These are phyloP conservation scores for Sceliomorpha sp. DNA, from an alignment of 2,888 invertebrate genomes.

Conservation along the genomic window DNA sequence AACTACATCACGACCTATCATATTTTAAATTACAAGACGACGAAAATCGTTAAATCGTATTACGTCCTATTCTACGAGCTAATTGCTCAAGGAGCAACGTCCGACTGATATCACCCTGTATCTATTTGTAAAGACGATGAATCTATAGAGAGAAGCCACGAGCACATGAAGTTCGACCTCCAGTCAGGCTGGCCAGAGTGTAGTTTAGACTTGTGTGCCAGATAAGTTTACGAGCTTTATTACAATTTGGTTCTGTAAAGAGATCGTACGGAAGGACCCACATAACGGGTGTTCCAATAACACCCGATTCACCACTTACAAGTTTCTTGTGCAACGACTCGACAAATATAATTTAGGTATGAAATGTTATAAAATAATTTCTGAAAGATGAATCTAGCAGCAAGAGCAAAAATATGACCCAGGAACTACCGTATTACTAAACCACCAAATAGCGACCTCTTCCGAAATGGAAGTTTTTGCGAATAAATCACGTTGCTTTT, in stretches of 20 bases:
- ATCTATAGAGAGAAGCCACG: conserved; percentile 8
- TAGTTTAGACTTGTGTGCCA: conserved; percentile 5
- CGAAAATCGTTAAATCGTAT: conserved; percentile 4
- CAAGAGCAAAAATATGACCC: no score
- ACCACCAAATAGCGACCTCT: conserved; percentile 16
- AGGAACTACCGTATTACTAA: no score
- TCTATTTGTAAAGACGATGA: conserved; percentile 2
- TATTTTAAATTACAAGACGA: no score
- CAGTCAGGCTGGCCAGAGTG: conserved; percentile 1
- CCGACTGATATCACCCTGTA: conserved; percentile 10
- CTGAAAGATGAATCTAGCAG: no score
- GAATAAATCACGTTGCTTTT: conserved; percentile 35
- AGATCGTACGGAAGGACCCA: neutral
- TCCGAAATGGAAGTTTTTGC: conserved; percentile 18
- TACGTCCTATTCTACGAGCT: conserved; percentile 3
- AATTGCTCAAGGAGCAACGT: conserved; percentile 10
- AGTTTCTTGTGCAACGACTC: neutral
- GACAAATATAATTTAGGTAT: no score
- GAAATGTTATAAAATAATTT: no score
- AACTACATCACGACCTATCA: no score
- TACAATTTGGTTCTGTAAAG: neutral
- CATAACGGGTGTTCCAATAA: neutral
- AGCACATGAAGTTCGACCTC: conserved; percentile 16
- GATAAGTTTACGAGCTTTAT: conserved; percentile 7
- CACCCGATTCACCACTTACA: neutral